These are phyloP conservation scores for Erpobdella octoculata DNA, from an alignment of 2,888 invertebrate genomes.

Conservation along the genomic window DNA sequence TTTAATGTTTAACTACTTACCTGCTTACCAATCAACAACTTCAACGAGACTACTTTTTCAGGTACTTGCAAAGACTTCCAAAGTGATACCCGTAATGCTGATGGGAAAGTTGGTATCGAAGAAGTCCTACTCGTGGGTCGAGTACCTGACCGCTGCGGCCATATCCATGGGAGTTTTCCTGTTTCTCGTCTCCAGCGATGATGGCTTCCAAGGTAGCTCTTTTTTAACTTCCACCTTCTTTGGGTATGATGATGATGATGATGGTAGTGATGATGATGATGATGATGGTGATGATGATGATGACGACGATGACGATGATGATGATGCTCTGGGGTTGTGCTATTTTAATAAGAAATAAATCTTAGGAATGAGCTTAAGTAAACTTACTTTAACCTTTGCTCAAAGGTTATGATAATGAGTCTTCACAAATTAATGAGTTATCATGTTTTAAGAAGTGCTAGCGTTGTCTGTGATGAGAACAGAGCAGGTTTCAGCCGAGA, in stretches of 20 bases:
- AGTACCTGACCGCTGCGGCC: slow-evolving; percentile 79
- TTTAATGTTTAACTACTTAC: too few relatives aligned
- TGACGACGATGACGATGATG: not conserved
- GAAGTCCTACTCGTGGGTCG: slow-evolving; percentile 76
- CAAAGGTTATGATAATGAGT: too few relatives aligned
- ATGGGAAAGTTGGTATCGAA: slow-evolving; percentile 88
- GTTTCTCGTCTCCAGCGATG: slow-evolving; percentile 65
- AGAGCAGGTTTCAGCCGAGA: not conserved
- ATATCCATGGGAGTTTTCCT: slow-evolving; percentile 87
- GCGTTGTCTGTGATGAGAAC: not conserved
- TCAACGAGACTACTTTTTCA: slow-evolving; percentile 55
- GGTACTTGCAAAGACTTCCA: slow-evolving; percentile 83
- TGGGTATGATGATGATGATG: not conserved
- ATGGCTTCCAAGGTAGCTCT: slow-evolving; percentile 61
- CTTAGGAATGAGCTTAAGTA: too few relatives aligned
- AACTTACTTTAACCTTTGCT: too few relatives aligned
- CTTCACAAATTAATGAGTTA: too few relatives aligned
- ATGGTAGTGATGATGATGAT: not conserved
- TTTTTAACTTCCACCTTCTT: too few relatives aligned
- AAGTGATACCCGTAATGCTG: slow-evolving; percentile 74
- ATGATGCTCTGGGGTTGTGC: too few relatives aligned
- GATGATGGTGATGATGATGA: slow-evolving; percentile 3
- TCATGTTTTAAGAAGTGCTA: not conserved
- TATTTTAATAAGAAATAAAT: too few relatives aligned
- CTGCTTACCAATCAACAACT: too few relatives aligned